phyloP scores from a whole-genome alignment of 2,113 vertebrate genomes.

The Muscicapa adusta region DNA sequence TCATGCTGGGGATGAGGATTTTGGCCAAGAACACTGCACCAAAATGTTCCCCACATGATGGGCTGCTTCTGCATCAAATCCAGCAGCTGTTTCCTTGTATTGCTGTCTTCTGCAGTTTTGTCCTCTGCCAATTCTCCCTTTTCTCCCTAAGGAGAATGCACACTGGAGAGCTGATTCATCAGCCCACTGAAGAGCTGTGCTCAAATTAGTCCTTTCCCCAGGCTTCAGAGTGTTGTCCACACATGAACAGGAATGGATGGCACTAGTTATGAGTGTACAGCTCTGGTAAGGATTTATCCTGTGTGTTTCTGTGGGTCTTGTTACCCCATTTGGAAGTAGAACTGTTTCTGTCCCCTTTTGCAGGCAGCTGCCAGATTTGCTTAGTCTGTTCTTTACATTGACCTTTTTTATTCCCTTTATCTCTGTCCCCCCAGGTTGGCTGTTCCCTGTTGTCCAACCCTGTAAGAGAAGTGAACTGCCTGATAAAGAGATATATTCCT shows the following conservation, averaged over 20 bases:
- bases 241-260: neutral
- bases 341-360: neutral
- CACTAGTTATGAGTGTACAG: neutral
- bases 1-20: neutral
- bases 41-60: neutral
- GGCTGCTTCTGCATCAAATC: conserved; percentile 12
- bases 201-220: conserved; percentile 8
- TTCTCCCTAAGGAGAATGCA: conserved; percentile 4
- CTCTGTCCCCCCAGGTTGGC: neutral
- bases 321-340: neutral
- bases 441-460: neutral
- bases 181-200: neutral
- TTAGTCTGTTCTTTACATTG: neutral
- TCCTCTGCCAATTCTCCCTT: conserved; percentile 34
- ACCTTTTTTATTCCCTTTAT: neutral
- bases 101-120: neutral
- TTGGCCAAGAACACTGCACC: conserved; percentile 27
- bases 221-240: neutral
- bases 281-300: neutral
- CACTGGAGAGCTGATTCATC: conserved; percentile 48
- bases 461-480: neutral
- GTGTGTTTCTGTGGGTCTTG: neutral
- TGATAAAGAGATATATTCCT: neutral
- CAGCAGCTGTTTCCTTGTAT: conserved; percentile 26
- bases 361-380: neutral